A percentile compares a stretch with the other conserved stretches of the same genome.
Conservation (phyloP, 2,797 vertebrate species). For the Mareca penelope region DNA sequence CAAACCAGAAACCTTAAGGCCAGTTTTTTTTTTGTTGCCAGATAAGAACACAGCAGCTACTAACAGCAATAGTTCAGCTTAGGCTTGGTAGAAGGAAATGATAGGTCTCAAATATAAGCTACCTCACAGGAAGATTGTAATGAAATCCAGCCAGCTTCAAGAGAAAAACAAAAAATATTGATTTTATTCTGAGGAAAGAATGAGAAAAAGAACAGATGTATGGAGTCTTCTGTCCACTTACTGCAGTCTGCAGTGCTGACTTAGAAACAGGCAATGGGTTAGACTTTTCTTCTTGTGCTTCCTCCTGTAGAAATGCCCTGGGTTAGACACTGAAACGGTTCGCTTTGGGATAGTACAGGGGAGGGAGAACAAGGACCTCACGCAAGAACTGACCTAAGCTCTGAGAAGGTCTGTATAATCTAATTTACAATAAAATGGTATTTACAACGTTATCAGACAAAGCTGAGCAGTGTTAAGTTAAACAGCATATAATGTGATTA, state of each 20-base stretch:
- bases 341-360: background rate
- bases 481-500: constrained; percentile 75
- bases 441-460: constrained; percentile 73
- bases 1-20: background rate
- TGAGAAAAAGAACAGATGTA: constrained; percentile 18
- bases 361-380: constrained; percentile 56
- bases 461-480: constrained; percentile 70
- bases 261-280: background rate
- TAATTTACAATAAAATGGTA: constrained; percentile 73
- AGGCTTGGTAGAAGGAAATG: background rate
- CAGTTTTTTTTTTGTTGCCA: background rate
- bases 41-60: background rate
- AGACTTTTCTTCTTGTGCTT: background rate
- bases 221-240: constrained; percentile 2
- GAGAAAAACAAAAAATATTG: constrained; percentile 32
- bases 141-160: constrained; percentile 31
- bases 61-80: background rate
- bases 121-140: constrained; percentile 48
- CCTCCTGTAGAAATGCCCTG: background rate
- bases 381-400: constrained; percentile 60
- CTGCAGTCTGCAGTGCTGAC: background rate
- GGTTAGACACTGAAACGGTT: background rate
- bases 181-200: constrained; percentile 37
- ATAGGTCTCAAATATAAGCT: background rate
- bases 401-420: constrained; percentile 70